Percentiles rank a stretch among this genome's conserved stretches.
Conservation (phyloP, 1,140 invertebrate genomes). For the Oncopodura yosiiana region DNA sequence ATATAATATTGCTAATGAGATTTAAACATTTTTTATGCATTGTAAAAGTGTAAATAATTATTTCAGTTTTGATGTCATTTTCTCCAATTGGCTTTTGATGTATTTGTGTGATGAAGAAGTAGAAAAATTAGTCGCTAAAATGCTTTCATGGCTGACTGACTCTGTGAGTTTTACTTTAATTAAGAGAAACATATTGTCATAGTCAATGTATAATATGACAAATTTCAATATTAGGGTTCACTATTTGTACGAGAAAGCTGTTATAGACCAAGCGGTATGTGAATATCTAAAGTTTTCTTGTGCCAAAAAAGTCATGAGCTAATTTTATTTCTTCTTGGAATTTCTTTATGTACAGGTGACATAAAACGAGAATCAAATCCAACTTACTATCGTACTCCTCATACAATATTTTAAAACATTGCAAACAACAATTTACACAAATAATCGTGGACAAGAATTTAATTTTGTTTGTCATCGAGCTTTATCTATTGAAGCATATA, state of each 20-base stretch:
- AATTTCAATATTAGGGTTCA: not conserved
- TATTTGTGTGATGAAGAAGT: conserved; percentile 49
- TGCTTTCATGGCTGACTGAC: conserved; percentile 46
- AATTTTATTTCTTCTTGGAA: not conserved
- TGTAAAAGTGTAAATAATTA: not conserved
- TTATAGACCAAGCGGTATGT: not conserved
- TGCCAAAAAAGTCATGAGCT: not conserved
- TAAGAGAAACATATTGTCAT: conserved; percentile 46
- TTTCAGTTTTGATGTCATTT: conserved; percentile 44
- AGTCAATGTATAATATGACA: conserved; percentile 43
- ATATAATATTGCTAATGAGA: conserved; percentile 10
- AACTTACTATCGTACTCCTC: conserved; percentile 47
- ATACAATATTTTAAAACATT: conserved; percentile 41
- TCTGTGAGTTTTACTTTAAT: conserved; percentile 47
- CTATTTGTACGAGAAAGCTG: not conserved
- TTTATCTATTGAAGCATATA: conserved; percentile 46
- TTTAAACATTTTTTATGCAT: conserved; percentile 9
- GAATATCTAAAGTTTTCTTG: conserved; percentile 7
- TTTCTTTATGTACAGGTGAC: conserved; percentile 35
- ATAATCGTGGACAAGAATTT: conserved; percentile 39
- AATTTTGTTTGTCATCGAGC: conserved; percentile 37
- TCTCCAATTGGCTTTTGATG: conserved; percentile 56
- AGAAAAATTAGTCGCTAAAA: conserved; percentile 42
- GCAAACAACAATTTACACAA: conserved; percentile 27
- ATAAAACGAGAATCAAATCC: conserved; percentile 43